Conservation (phyloP, 2,888 invertebrate genomes). For the Leuctra nigra region DNA sequence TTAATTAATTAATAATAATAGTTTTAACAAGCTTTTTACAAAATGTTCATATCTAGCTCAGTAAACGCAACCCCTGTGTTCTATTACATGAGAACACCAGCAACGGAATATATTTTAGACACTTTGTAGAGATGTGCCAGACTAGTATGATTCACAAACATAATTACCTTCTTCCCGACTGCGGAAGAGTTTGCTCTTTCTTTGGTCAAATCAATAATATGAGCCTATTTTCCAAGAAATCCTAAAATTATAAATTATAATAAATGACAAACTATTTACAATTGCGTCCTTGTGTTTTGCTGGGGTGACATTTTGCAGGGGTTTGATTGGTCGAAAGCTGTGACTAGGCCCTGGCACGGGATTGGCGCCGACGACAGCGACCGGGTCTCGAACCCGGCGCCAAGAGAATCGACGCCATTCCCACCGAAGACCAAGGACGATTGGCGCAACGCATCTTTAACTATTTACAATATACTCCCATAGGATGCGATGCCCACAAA, state of each 20-base stretch:
- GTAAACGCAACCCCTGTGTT: conserved; percentile 14
- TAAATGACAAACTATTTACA: conserved; percentile 6
- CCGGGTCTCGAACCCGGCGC: too few relatives aligned
- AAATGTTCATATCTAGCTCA: conserved; percentile 10
- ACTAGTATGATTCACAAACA: conserved; percentile 28
- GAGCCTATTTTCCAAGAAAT: conserved; percentile 8
- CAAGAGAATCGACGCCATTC: too few relatives aligned
- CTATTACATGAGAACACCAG: neutral
- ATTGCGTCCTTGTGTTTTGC: neutral
- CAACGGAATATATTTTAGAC: conserved; percentile 6
- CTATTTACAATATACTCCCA: too few relatives aligned
- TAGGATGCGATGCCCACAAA: too few relatives aligned
- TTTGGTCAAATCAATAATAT: conserved; percentile 24
- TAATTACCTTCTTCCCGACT: conserved; percentile 15
- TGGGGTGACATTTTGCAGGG: neutral
- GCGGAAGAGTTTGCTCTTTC: conserved; percentile 23
- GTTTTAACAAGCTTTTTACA: conserved; percentile 16
- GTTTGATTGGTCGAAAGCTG: neutral
- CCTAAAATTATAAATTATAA: conserved; percentile 16
- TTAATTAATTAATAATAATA: conserved; percentile 21
- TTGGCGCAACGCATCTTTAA: too few relatives aligned
- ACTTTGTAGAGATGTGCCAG: conserved; percentile 10
- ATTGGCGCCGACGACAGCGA: neutral
- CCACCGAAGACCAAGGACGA: too few relatives aligned
- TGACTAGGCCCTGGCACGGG: neutral